Conservation (phyloP, 1,140 invertebrate species). For the Thaumetopoea pityocampa region DNA sequence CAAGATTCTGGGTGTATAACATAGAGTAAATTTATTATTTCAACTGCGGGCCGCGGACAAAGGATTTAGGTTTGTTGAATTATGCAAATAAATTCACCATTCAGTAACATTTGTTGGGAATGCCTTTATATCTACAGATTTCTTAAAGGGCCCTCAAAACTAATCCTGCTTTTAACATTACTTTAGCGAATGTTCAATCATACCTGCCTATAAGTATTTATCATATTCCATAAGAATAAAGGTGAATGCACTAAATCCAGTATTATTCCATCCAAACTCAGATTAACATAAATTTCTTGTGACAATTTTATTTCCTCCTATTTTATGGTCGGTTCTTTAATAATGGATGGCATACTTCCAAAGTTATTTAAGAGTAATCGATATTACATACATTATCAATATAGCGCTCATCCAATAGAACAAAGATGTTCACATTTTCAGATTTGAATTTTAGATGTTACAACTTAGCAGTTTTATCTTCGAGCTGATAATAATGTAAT, state of each 20-base stretch:
- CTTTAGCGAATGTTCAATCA: constrained; percentile 33
- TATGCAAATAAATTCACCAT: constrained; percentile 73
- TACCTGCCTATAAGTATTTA: constrained; percentile 32
- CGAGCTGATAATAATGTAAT: no score
- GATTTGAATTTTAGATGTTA: no score
- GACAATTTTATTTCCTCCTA: constrained; percentile 18
- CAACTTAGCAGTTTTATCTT: no score
- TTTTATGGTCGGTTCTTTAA: constrained; percentile 3
- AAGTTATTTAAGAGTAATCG: no score
- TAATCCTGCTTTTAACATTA: constrained; percentile 57
- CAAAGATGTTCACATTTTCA: no score
- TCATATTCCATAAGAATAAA: constrained; percentile 25
- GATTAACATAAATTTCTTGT: constrained; percentile 26
- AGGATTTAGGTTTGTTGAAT: constrained; percentile 69
- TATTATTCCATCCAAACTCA: constrained; percentile 20
- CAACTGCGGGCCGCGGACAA: constrained; percentile 58
- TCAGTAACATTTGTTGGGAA: constrained; percentile 72
- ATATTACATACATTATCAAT: no score
- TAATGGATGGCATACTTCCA: not conserved
- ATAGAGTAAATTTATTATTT: constrained; percentile 72
- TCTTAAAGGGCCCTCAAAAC: constrained; percentile 60
- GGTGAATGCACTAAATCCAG: constrained; percentile 24
- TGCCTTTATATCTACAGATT: constrained; percentile 70
- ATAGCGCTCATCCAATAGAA: no score
- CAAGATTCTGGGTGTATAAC: constrained; percentile 57